Percentiles rank a stretch among this genome's conserved stretches.
These are phyloP conservation scores for Sceloporus undulatus DNA, from an alignment of 2,113 vertebrate genomes.

Conservation along the genomic window DNA sequence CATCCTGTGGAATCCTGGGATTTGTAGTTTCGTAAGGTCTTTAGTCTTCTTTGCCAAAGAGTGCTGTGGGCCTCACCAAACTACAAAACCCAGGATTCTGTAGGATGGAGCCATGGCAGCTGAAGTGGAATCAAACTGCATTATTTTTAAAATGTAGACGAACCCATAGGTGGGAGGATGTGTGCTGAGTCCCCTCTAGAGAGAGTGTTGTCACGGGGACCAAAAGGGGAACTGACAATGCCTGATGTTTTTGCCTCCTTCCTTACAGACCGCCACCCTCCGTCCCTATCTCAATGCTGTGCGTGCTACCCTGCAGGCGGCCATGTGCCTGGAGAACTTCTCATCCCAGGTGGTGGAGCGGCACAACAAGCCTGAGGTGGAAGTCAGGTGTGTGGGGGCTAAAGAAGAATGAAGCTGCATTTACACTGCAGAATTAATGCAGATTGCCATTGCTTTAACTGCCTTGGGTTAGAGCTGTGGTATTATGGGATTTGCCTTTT, in stretches of 20 bases:
- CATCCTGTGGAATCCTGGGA: too few relatives aligned
- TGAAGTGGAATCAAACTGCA: too few relatives aligned
- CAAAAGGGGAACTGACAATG: neutral
- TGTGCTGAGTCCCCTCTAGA: neutral
- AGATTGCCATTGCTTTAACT: too few relatives aligned
- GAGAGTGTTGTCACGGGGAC: neutral
- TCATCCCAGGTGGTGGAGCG: slow-evolving; percentile 98
- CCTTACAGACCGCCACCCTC: slow-evolving; percentile 91
- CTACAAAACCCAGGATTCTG: too few relatives aligned
- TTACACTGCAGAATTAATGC: too few relatives aligned
- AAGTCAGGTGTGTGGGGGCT: slow-evolving; percentile 87
- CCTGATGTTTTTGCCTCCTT: slow-evolving; percentile 24
- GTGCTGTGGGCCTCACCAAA: too few relatives aligned
- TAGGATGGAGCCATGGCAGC: too few relatives aligned
- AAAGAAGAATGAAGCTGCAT: neutral
- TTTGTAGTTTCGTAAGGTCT: too few relatives aligned
- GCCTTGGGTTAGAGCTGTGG: neutral
- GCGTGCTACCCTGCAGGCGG: slow-evolving; percentile 96
- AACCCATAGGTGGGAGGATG: too few relatives aligned
- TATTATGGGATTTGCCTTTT: too few relatives aligned
- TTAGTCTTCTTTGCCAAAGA: too few relatives aligned
- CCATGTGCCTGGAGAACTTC: slow-evolving; percentile 98
- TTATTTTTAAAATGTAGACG: too few relatives aligned
- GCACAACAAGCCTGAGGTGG: slow-evolving; percentile 98
- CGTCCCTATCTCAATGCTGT: slow-evolving; percentile 98